These are phyloP conservation scores for Dipodomys ordii DNA, from an alignment of 2,113 vertebrate species.

Conservation along the genomic window DNA sequence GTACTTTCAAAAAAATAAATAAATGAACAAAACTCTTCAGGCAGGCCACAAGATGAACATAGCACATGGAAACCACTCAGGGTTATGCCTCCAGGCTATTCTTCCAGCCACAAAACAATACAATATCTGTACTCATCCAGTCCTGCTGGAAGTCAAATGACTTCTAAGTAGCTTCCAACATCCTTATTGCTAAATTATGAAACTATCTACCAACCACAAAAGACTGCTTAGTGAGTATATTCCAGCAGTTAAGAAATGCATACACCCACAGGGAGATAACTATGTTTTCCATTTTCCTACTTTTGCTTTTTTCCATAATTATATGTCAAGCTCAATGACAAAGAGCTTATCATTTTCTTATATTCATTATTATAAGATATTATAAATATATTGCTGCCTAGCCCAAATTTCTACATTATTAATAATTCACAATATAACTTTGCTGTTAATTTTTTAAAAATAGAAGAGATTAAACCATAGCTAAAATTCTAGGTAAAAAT, in stretches of 20 bases:
- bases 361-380: not conserved
- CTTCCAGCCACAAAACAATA: constrained; percentile 66
- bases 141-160: constrained; percentile 66
- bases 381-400: not conserved
- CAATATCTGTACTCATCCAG: constrained; percentile 23
- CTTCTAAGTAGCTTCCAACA: constrained; percentile 64
- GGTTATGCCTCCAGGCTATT: constrained; percentile 55
- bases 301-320: constrained; percentile 52
- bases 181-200: constrained; percentile 65
- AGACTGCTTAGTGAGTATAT: constrained; percentile 35
- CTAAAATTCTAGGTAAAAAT: not conserved
- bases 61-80: constrained; percentile 63
- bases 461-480: not conserved
- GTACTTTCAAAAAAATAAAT: constrained; percentile 57
- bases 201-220: constrained; percentile 66
- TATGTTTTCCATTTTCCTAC: constrained; percentile 42
- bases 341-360: not conserved
- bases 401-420: not conserved
- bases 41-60: constrained; percentile 53
- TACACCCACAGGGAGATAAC: constrained; percentile 34
- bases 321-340: constrained; percentile 1
- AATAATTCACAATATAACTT: not conserved
- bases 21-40: not conserved
- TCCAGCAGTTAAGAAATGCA: constrained; percentile 61
- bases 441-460: constrained; percentile 15